Percentiles rank a stretch among this genome's conserved stretches.
phyloP scores from a whole-genome alignment of 2,113 vertebrate genomes.

The Australoheros scitulus region DNA sequence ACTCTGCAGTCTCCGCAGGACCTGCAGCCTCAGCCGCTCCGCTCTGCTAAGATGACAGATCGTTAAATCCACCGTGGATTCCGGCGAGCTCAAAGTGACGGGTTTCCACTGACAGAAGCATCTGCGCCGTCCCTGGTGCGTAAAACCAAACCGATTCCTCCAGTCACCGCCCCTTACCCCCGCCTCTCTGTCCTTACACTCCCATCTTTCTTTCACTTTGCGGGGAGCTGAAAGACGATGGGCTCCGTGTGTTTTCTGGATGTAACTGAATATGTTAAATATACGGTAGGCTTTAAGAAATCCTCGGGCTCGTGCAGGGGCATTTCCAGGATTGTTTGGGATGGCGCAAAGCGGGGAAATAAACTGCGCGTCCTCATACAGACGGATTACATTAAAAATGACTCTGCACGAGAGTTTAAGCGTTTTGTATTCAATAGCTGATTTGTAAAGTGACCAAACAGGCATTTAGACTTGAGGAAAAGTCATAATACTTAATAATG shows the following conservation, averaged over 20 bases:
- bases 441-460: neutral
- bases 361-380: neutral
- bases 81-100: neutral
- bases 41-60: slow-evolving; percentile 10
- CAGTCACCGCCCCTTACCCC: slow-evolving; percentile 31
- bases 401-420: neutral
- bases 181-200: neutral
- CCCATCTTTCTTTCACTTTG: slow-evolving; percentile 31
- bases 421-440: neutral
- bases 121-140: slow-evolving; percentile 35
- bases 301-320: neutral
- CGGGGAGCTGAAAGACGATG: slow-evolving; percentile 14
- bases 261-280: slow-evolving; percentile 46
- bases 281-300: neutral
- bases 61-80: slow-evolving; percentile 42
- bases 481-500: neutral
- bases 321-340: neutral
- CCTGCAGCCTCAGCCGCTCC: neutral
- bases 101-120: slow-evolving; percentile 52
- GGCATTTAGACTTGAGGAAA: neutral
- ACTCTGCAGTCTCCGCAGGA: neutral
- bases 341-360: neutral
- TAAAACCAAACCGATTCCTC: slow-evolving; percentile 21
- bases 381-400: neutral
- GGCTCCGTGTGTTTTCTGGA: neutral